phyloP scores from a whole-genome alignment of 1,140 invertebrate species.

The Drosophila elegans region DNA sequence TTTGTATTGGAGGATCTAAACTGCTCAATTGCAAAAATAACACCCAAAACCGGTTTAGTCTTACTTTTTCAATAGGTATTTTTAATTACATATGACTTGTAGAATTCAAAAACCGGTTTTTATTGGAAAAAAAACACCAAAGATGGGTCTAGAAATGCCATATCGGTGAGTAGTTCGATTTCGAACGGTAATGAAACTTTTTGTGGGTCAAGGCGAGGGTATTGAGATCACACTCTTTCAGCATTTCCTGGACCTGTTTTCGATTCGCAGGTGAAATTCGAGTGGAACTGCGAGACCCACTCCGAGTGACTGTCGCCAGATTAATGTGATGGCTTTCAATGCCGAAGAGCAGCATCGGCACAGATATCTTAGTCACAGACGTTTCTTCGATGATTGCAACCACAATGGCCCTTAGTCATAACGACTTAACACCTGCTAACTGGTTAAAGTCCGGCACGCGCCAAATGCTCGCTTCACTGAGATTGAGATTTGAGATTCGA shows the following conservation, averaged over 20 bases:
- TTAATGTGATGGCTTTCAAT: slow-evolving; percentile 51
- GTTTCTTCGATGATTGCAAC: slow-evolving; percentile 53
- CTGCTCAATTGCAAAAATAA: slow-evolving; percentile 17
- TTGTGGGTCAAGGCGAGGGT: slow-evolving; percentile 33
- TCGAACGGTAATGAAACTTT: slow-evolving; percentile 12
- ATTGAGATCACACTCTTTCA: slow-evolving; percentile 1
- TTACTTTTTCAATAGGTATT: slow-evolving; percentile 8
- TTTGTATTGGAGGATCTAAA: slow-evolving; percentile 29
- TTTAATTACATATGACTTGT: slow-evolving; percentile 15
- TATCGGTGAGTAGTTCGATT: slow-evolving; percentile 28
- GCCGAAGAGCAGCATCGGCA: slow-evolving; percentile 48
- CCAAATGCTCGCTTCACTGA: slow-evolving; percentile 46
- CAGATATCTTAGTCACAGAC: slow-evolving; percentile 63
- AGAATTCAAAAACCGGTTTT: slow-evolving; percentile 28
- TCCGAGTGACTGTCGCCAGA: slow-evolving; percentile 31
- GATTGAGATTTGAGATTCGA: slow-evolving; percentile 1
- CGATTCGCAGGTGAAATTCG: slow-evolving; percentile 65
- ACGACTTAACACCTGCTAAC: slow-evolving; percentile 59
- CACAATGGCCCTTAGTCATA: slow-evolving; percentile 69
- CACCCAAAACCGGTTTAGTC: slow-evolving; percentile 14
- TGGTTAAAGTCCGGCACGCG: slow-evolving; percentile 60
- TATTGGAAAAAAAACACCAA: neutral
- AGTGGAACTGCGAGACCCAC: slow-evolving; percentile 21
- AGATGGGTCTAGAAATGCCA: slow-evolving; percentile 45
- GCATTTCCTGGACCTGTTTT: slow-evolving; percentile 45